Evolutionary conservation across 2,113 vertebrate genomes (phyloP).

Genomic region (Larimichthys crocea): DNA sequence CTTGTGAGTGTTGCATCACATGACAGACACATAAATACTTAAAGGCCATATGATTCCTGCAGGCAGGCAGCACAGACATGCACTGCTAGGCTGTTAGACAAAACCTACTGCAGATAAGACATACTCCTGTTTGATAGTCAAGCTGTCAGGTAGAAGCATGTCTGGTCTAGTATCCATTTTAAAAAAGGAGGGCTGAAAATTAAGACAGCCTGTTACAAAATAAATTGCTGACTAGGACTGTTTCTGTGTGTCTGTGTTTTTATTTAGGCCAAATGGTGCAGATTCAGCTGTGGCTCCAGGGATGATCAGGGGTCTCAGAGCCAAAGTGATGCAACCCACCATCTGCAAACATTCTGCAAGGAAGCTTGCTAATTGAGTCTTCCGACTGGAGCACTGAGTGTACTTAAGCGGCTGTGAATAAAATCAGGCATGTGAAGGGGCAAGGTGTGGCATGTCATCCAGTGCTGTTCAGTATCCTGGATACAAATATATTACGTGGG

Average conservation of each 20-base stretch:
- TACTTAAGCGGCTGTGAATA: constrained; percentile 6
- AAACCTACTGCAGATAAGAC: constrained; percentile 35
- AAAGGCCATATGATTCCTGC: constrained; percentile 66
- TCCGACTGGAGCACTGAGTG: neutral
- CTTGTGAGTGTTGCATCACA: constrained; percentile 24
- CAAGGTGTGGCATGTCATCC: constrained; percentile 31
- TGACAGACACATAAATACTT: constrained; percentile 79
- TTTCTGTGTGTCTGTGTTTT: neutral
- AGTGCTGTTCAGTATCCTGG: constrained; percentile 62
- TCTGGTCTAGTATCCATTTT: constrained; percentile 4
- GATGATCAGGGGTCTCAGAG: constrained; percentile 15
- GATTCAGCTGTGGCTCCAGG: neutral
- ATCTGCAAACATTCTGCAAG: constrained; percentile 11
- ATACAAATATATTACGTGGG: constrained; percentile 41
- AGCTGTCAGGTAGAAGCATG: neutral
- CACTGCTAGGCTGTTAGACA: constrained; percentile 22
- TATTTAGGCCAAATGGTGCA: neutral
- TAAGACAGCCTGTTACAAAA: neutral
- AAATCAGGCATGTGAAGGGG: constrained; percentile 18
- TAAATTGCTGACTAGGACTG: neutral
- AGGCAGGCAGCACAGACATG: constrained; percentile 28
- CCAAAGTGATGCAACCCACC: constrained; percentile 24
- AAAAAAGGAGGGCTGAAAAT: neutral
- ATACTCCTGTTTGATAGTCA: constrained; percentile 1
- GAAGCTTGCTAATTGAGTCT: neutral